phyloP scores from a whole-genome alignment of 2,888 invertebrate species.

The Ligdia adustata region DNA sequence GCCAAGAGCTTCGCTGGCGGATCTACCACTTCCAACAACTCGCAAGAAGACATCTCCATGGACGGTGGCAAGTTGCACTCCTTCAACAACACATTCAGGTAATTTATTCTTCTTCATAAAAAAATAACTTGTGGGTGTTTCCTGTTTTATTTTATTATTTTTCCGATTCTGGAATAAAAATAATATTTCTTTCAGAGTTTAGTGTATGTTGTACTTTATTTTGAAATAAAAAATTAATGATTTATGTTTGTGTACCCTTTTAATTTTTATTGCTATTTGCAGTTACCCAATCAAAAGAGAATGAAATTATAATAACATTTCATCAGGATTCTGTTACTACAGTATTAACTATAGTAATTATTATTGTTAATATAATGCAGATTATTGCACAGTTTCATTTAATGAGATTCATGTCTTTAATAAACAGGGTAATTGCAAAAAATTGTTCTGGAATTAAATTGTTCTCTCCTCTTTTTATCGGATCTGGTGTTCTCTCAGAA shows the following conservation, averaged over 20 bases:
- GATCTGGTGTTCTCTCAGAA: slow-evolving; percentile 79
- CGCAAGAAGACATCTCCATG: slow-evolving; percentile 91
- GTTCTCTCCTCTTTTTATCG: slow-evolving; percentile 74
- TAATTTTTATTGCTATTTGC: slow-evolving; percentile 20
- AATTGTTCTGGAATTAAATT: slow-evolving; percentile 53
- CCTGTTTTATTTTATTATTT: background rate
- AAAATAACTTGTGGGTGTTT: too few species aligned
- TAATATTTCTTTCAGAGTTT: slow-evolving; percentile 25
- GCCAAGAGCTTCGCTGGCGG: slow-evolving; percentile 88
- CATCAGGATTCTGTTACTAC: too few species aligned
- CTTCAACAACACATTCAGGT: slow-evolving; percentile 93
- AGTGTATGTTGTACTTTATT: slow-evolving; percentile 7
- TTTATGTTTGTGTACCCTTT: slow-evolving; percentile 26
- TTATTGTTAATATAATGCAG: too few species aligned
- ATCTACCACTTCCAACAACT: slow-evolving; percentile 88
- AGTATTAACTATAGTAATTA: too few species aligned
- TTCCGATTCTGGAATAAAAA: slow-evolving; percentile 9
- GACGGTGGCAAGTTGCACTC: slow-evolving; percentile 93
- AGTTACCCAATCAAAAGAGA: slow-evolving; percentile 20
- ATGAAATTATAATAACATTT: too few species aligned
- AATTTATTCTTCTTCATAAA: slow-evolving; percentile 40
- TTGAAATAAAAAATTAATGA: slow-evolving; percentile 20
- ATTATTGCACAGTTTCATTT: too few species aligned
- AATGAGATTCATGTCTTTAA: background rate
- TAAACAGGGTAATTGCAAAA: slow-evolving; percentile 36